Base-by-base conservation (phyloP, 2,888 invertebrate species). In the Melinaea menophilus region DNA sequence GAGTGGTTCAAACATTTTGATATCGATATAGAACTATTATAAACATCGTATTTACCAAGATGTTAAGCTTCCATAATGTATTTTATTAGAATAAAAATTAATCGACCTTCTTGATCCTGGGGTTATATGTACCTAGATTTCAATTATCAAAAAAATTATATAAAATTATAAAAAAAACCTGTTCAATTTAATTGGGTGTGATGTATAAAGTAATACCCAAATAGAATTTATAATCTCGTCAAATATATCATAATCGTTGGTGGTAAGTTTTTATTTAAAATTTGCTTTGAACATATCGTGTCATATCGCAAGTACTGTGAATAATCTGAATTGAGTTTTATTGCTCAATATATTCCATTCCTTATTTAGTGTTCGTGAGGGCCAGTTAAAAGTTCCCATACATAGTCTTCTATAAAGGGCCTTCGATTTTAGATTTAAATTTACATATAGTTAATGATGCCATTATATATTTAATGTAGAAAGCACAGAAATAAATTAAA, bases 311-410 rank as follows among this genome's bases (percentile, higher is more conserved):
- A 59, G 37, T 33, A 57, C 56, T 48, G 61, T 12, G 12, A 35
- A 45, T 61, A 57, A 69, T 71, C 65, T 59, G 58, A 69, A 69
- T 70, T 66, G 62, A 66, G 67, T 66, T 68, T 62, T 65, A 72
- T 79, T 84, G 85, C 85, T 85, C 85, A 85, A 85, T 79, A 69
- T 77, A 72, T 74, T 67, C 80, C 84, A 85, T 85, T 85, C 85
- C 85, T 54, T 61, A 47, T 41, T 31, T 47, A 31, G 59, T 51
- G 41, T 58, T 58, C n/a, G 45, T 34, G 45, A 58, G 63, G 60
- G 68, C 59, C 68, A 68, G 66, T 66, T 66, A 51, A 56, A 59
- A 55, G 22, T 58, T 61, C 48, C 22, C 58, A 46, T 55, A 61
- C 59, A 63, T 64, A 62, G 69, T 70, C 68, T 69, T 70, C 77